phyloP scores from a whole-genome alignment of 2,797 vertebrate genomes.

The Sandelia bainsii region DNA sequence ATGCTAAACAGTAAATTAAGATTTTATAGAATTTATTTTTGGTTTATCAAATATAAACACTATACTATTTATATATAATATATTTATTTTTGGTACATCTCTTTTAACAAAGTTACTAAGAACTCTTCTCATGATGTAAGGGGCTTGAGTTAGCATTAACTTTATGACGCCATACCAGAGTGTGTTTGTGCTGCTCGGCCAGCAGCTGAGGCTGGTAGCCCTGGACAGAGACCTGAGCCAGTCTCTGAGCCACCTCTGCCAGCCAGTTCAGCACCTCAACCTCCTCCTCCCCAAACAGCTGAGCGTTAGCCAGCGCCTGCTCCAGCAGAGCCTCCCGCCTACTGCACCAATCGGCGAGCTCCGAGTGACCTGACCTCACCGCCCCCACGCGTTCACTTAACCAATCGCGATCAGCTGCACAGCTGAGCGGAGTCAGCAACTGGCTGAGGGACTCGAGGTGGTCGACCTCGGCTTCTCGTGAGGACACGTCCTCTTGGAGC shows the following conservation, averaged over 20 bases:
- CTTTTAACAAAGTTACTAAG: not conserved
- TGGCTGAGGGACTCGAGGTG: conserved; percentile 89
- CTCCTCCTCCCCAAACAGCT: conserved; percentile 98
- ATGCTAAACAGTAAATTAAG: not conserved
- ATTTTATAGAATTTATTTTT: not conserved
- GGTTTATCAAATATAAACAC: not conserved
- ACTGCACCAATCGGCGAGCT: conserved; percentile 87
- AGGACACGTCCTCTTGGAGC: conserved; percentile 89
- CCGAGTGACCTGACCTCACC: conserved; percentile 87
- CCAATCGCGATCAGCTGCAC: conserved; percentile 85
- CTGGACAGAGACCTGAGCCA: conserved; percentile 91
- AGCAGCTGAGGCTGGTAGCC: conserved; percentile 92
- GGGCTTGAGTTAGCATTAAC: not conserved
- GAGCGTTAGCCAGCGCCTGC: conserved; percentile 94
- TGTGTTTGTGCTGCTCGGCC: conserved; percentile 91
- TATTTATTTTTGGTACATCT: not conserved
- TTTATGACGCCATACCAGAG: conserved; percentile 84
- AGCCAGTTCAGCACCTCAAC: conserved; percentile 99
- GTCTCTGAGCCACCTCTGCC: conserved; percentile 96
- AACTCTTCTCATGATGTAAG: not conserved
- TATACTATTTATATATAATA: not conserved
- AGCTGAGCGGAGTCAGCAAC: conserved; percentile 90
- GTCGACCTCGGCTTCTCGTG: conserved; percentile 85
- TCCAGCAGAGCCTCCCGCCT: conserved; percentile 91
- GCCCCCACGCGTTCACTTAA: conserved; percentile 89